Percentiles rank a stretch among this genome's conserved stretches.
Conservation (phyloP, 2,888 invertebrate species). For the Orthosia incerta region DNA sequence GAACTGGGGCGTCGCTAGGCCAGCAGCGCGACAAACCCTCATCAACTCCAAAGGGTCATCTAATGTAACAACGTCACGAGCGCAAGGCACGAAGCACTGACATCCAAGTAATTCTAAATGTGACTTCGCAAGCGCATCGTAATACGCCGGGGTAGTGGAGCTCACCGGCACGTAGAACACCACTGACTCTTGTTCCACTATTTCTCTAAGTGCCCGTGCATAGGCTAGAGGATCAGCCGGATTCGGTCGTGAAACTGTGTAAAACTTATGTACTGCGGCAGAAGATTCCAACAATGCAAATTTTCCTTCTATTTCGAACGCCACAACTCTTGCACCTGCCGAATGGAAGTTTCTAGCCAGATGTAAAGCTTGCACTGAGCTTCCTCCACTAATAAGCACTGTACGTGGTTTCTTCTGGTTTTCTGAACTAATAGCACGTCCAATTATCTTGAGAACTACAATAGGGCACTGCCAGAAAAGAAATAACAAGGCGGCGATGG, state of each 20-base stretch:
- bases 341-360: conserved; percentile 95
- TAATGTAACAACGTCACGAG: conserved; percentile 94
- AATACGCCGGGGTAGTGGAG: conserved; percentile 94
- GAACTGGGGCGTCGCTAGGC: conserved; percentile 93
- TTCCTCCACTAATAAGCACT: conserved; percentile 95
- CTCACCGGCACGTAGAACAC: conserved; percentile 95
- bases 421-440: conserved; percentile 91
- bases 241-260: conserved; percentile 94
- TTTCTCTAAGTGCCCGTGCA: conserved; percentile 94
- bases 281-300: conserved; percentile 95
- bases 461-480: conserved; percentile 94
- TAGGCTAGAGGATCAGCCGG: conserved; percentile 94
- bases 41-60: conserved; percentile 95
- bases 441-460: conserved; percentile 92
- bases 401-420: conserved; percentile 93
- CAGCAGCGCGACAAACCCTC: conserved; percentile 92
- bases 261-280: conserved; percentile 95
- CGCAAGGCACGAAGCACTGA: conserved; percentile 94
- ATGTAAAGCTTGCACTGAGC: conserved; percentile 96
- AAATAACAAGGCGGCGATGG: conserved; percentile 95
- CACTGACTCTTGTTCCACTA: conserved; percentile 94
- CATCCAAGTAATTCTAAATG: conserved; percentile 95
- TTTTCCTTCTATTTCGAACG: conserved; percentile 95
- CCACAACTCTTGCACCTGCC: conserved; percentile 95
- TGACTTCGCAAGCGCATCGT: conserved; percentile 95